Evolutionary conservation across 2,797 vertebrate genomes (phyloP).

Genomic region (Spondyliosoma cantharus): DNA sequence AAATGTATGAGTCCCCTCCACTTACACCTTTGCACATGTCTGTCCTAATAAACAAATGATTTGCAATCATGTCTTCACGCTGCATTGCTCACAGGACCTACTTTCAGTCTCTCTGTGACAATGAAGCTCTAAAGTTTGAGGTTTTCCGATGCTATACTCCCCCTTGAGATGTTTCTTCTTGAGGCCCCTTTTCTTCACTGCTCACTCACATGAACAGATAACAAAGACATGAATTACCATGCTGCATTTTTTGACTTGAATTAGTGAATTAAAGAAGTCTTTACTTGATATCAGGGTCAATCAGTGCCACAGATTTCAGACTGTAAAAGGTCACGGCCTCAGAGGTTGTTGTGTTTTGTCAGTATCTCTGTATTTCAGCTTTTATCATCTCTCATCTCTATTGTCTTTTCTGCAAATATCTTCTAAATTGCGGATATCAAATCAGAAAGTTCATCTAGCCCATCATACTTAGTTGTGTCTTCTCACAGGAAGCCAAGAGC

Average conservation of each 20-base stretch:
- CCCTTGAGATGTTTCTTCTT: conserved; percentile 21
- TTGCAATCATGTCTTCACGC: background rate
- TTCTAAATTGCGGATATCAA: background rate
- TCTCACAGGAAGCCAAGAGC: conserved; percentile 68
- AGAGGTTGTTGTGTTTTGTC: background rate
- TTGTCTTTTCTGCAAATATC: rapidly evolving
- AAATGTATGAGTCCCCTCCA: background rate
- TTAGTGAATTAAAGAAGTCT: background rate
- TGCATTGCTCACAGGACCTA: conserved; percentile 16
- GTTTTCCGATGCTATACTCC: conserved; percentile 35
- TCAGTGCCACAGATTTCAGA: background rate
- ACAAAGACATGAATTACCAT: background rate
- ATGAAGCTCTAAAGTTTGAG: conserved; percentile 26
- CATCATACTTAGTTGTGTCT: conserved; percentile 41
- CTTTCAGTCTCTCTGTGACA: conserved; percentile 43
- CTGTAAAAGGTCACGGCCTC: background rate
- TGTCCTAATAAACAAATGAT: conserved; percentile 1
- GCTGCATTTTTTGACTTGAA: background rate
- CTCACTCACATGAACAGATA: conserved; percentile 3
- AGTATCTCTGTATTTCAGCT: background rate
- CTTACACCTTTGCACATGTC: background rate
- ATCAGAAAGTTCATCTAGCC: conserved; percentile 7
- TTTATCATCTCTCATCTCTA: background rate
- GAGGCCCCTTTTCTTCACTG: background rate
- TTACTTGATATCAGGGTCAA: background rate